These are phyloP conservation scores for Phylloscopus trochiloides DNA, from an alignment of 2,113 vertebrate species.

Conservation along the genomic window DNA sequence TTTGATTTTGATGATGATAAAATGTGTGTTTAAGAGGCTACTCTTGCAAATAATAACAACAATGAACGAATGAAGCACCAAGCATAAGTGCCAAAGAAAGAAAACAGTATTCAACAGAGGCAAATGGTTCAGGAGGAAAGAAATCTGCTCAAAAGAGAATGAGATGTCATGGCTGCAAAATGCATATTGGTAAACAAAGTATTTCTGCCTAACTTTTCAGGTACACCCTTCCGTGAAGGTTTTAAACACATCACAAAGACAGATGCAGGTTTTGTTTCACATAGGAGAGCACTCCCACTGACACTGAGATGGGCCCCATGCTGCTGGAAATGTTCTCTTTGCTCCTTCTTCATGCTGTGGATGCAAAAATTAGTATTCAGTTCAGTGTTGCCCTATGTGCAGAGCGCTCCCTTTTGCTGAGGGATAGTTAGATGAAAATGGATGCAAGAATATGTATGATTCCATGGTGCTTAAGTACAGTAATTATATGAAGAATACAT, in stretches of 20 bases:
- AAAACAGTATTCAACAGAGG: neutral
- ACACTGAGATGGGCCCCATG: neutral
- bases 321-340: neutral
- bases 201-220: neutral
- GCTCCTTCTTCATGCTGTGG: neutral
- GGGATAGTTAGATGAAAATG: neutral
- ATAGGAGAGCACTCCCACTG: neutral
- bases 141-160: neutral
- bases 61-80: neutral
- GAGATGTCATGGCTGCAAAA: neutral
- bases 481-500: neutral
- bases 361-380: neutral
- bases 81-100: constrained; percentile 3
- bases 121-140: neutral
- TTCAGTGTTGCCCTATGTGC: neutral
- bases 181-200: fast-evolving
- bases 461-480: neutral
- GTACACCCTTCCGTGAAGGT: neutral
- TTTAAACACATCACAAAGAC: neutral
- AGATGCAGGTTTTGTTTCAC: neutral
- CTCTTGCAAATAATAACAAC: neutral
- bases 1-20: neutral
- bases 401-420: neutral
- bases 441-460: neutral
- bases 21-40: neutral